Percentiles rank a stretch among this genome's conserved stretches.
phyloP scores from a whole-genome alignment of 2,113 vertebrate genomes.

The Oreochromis niloticus region DNA sequence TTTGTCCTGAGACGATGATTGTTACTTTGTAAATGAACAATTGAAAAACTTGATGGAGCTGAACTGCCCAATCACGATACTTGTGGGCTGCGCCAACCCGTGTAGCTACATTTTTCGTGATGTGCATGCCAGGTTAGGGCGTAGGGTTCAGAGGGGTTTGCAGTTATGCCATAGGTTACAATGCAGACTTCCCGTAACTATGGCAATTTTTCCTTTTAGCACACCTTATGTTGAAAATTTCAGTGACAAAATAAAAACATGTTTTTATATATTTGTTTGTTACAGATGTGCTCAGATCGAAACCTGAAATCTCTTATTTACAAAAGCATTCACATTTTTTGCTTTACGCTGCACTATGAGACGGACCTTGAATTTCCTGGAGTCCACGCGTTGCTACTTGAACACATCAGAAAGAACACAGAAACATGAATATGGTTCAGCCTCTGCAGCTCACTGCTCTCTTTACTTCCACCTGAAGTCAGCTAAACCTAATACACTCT shows the following conservation, averaged over 20 bases:
- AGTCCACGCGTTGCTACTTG: not conserved
- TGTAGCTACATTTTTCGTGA: not conserved
- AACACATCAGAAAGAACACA: not conserved
- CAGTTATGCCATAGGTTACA: not conserved
- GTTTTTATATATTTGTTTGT: not conserved
- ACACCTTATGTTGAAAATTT: not conserved
- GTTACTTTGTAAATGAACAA: not conserved
- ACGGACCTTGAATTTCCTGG: not conserved
- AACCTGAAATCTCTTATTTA: not conserved
- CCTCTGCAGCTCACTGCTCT: not conserved
- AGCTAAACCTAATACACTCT: not conserved
- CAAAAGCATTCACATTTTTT: not conserved
- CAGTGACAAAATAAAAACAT: not conserved
- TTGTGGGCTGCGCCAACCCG: not conserved
- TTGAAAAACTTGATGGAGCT: not conserved
- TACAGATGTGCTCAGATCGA: not conserved
- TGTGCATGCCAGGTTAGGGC: fast-evolving
- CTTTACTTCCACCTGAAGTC: not conserved
- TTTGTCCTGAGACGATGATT: not conserved
- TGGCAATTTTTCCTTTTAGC: not conserved
- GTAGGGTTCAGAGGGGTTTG: not conserved
- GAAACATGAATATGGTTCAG: not conserved
- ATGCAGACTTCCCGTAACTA: not conserved
- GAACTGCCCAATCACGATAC: not conserved
- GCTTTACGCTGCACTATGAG: fast-evolving